Conservation (phyloP, 2,797 vertebrate genomes). For the Diplodus puntazzo region DNA sequence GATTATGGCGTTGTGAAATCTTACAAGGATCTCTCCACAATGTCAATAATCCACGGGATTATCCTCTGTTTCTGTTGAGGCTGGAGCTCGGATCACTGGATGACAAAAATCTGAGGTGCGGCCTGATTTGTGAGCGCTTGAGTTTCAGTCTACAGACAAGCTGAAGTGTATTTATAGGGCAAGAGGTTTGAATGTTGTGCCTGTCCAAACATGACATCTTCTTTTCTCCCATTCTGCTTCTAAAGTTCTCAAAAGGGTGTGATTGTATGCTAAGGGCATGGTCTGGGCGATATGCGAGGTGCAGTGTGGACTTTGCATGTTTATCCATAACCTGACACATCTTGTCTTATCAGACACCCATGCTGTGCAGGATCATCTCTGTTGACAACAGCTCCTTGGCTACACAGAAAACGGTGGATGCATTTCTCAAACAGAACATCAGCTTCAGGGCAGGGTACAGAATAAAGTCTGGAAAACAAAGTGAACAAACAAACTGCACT, state of each 20-base stretch:
- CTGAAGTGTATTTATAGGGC: neutral
- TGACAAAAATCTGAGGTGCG: conserved; percentile 32
- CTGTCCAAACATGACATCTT: neutral
- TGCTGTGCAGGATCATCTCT: conserved; percentile 22
- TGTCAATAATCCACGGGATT: conserved; percentile 78
- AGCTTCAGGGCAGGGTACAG: neutral
- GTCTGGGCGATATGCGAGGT: conserved; percentile 33
- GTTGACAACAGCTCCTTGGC: conserved; percentile 49
- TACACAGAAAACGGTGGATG: conserved; percentile 8
- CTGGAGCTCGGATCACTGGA: conserved; percentile 45
- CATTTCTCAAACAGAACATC: neutral
- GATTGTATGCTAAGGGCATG: neutral
- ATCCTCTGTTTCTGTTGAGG: conserved; percentile 62
- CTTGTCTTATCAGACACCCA: conserved; percentile 63
- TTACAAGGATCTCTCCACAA: conserved; percentile 71
- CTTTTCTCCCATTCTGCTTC: neutral
- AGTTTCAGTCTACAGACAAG: neutral
- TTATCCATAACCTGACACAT: conserved; percentile 49
- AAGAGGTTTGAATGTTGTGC: conserved; percentile 1
- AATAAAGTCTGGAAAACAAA: conserved; percentile 25
- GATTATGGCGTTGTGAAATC: conserved; percentile 73
- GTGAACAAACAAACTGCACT: conserved; percentile 7
- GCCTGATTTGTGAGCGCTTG: conserved; percentile 12
- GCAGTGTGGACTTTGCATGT: conserved; percentile 80
- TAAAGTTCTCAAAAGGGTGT: conserved; percentile 4